These are phyloP conservation scores for Linepithema humile DNA, from an alignment of 1,140 invertebrate species.

Conservation along the genomic window DNA sequence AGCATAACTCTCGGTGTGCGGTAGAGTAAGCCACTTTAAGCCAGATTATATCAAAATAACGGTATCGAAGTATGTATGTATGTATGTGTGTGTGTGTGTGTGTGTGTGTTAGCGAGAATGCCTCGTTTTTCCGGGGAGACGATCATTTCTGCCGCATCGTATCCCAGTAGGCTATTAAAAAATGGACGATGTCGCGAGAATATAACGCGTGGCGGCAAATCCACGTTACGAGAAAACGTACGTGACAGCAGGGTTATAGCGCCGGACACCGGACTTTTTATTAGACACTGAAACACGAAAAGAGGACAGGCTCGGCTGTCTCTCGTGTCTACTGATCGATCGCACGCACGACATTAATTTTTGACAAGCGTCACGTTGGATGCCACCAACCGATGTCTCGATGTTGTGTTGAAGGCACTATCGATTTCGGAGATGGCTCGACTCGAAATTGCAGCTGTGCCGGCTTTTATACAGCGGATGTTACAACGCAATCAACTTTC, in stretches of 20 bases:
- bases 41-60: conserved; percentile 17
- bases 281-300: conserved; percentile 1
- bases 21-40: conserved; percentile 10
- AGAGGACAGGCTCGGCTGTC: neutral
- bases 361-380: conserved; percentile 53
- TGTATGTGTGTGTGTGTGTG: neutral
- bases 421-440: conserved; percentile 27
- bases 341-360: conserved; percentile 28
- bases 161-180: conserved; percentile 20
- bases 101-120: neutral
- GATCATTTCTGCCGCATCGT: conserved; percentile 27
- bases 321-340: neutral
- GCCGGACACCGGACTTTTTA: conserved; percentile 14
- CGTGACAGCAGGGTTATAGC: neutral
- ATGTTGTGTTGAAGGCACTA: conserved; percentile 15
- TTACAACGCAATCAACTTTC: conserved; percentile 34
- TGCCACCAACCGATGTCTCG: neutral
- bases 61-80: neutral
- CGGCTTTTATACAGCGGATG: conserved; percentile 2
- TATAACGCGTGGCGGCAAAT: conserved; percentile 15
- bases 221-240: conserved; percentile 38
- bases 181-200: conserved; percentile 33
- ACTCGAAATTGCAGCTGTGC: conserved; percentile 29
- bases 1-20: neutral
- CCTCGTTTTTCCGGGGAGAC: neutral